A percentile compares a stretch with the other conserved stretches of the same genome.
These are phyloP conservation scores for Marmota flaviventris DNA, from an alignment of 2,113 vertebrate species.

Conservation along the genomic window DNA sequence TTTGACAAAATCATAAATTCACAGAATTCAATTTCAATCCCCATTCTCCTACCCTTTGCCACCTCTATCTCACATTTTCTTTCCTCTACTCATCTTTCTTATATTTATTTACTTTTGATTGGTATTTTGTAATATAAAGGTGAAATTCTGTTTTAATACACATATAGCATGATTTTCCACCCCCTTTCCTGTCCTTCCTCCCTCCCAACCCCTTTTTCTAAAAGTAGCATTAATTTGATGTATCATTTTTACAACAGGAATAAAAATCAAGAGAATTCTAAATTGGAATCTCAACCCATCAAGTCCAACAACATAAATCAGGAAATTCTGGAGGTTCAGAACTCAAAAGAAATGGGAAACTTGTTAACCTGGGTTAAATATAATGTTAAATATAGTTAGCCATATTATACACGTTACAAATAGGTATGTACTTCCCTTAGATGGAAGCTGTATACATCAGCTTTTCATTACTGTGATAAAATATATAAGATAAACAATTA, in stretches of 20 bases:
- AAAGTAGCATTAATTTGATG: neutral
- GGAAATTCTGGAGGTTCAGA: neutral
- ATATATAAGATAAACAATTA: neutral
- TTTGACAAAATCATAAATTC: too few relatives aligned
- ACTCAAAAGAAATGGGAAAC: neutral
- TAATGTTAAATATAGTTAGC: neutral
- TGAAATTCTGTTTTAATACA: too few relatives aligned
- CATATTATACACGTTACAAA: too few relatives aligned
- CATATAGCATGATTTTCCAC: too few relatives aligned
- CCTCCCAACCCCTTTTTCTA: too few relatives aligned
- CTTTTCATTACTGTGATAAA: neutral
- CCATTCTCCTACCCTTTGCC: too few relatives aligned
- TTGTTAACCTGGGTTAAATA: neutral
- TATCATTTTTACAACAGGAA: slow-evolving; percentile 1
- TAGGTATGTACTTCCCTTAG: neutral
- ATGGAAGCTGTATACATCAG: neutral
- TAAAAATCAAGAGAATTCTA: neutral
- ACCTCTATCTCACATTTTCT: too few relatives aligned
- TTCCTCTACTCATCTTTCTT: too few relatives aligned
- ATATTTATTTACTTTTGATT: too few relatives aligned
- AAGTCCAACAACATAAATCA: neutral
- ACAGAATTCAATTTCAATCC: too few relatives aligned
- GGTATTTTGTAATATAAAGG: too few relatives aligned
- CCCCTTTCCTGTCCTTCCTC: too few relatives aligned
- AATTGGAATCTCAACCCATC: neutral